Evolutionary conservation across 1,140 invertebrate genomes (phyloP).

Genomic region (Archivesica marissinica): DNA sequence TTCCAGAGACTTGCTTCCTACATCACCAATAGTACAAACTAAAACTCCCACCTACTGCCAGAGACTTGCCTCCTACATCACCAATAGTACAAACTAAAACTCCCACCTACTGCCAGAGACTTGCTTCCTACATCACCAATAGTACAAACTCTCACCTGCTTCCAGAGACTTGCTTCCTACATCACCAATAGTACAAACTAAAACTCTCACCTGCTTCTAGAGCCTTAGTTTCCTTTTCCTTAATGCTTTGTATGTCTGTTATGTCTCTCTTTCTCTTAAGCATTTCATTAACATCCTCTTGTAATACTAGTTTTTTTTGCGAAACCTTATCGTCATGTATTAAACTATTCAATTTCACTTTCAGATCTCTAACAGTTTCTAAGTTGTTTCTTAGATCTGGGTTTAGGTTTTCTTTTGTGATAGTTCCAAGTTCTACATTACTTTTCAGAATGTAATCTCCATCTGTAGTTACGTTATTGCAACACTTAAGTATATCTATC

Average conservation of each 20-base stretch:
- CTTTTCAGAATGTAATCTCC: background rate
- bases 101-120: no score
- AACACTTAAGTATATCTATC: background rate
- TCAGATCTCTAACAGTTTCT: background rate
- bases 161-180: no score
- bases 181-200: no score
- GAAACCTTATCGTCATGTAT: background rate
- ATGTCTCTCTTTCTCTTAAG: background rate
- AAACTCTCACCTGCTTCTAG: background rate
- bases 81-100: no score
- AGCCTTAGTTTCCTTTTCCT: background rate
- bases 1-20: no score
- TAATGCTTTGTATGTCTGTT: background rate
- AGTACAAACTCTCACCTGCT: no score
- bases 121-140: no score
- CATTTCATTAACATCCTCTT: background rate
- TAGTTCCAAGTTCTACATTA: background rate
- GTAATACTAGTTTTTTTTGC: background rate
- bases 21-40: no score
- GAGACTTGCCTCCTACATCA: no score
- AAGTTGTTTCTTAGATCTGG: background rate
- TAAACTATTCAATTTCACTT: background rate
- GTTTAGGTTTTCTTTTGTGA: background rate
- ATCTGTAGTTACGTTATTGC: background rate
- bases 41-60: no score